Evolutionary conservation across 2,888 invertebrate species (phyloP), one percentile per base, ranked within the genome.

Genomic region (Drosophila algonquin): DNA sequence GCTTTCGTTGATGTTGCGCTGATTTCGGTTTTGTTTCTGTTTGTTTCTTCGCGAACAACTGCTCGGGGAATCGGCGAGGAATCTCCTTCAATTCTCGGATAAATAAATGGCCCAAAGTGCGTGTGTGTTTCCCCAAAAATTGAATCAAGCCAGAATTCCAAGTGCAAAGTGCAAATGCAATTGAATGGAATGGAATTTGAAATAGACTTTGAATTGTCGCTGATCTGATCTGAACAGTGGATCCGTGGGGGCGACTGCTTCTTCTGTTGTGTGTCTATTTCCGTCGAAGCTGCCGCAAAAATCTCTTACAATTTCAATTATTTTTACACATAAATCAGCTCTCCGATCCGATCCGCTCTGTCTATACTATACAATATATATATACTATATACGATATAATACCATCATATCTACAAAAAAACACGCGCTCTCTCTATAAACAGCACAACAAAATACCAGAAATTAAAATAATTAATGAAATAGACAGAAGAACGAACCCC

Each of bases 1-100:
- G 89, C 89, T 84, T 87, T 87, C 88, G 89, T 89, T 81, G 76
- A 89, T 75, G 87, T 87, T 87, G 89, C 86, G 82, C 86, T 78
- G 85, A 85, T 87, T 87, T 89, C 81, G 87, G 76, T 70, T 82
- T 83, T 71, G 72, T 74, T 70, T 30, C 30, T 77, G 72, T 68
- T 68, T 12, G 1, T 12, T 74, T 35, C 14, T 6, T n/a, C 40
- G 40, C 24, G 8, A 52, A 51, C 53, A 59, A 59, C 67, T 52
- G 40, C 57, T 35, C 60, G 63, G 67, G 48, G 51, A 64, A 62
- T 59, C 55, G 76, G 21, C 27, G n/a, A 16, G 45, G 35, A 40
- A n/a, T 40, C 40, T 2, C 40, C 40, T n/a, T 18, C 27, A 35
- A 50, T 18, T 32, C 32, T 14, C 50, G 24, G 24, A 14, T 14